A percentile compares a stretch with the other conserved stretches of the same genome.
Evolutionary conservation across 2,888 invertebrate species (phyloP).

Genomic region (Cataglyphis altisquamis): DNA sequence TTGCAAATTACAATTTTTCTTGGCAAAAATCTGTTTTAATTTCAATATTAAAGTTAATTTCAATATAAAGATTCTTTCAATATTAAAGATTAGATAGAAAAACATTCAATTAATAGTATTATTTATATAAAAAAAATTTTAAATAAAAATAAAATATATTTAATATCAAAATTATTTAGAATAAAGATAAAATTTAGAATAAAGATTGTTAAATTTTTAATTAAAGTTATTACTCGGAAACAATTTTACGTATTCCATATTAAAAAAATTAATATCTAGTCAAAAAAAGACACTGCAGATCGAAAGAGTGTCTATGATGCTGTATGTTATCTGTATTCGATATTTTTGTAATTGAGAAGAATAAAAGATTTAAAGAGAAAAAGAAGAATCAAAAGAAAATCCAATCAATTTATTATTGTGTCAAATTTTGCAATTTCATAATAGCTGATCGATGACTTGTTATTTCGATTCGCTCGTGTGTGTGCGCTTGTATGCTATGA

Average conservation of each 20-base stretch:
- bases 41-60: background rate
- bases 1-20: background rate
- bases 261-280: background rate
- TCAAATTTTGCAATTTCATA: conserved; percentile 38
- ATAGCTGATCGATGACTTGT: conserved; percentile 21
- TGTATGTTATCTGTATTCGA: too few relatives aligned
- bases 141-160: background rate
- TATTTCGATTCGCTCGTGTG: conserved; percentile 16
- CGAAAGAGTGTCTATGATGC: background rate
- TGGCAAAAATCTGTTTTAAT: background rate
- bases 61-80: background rate
- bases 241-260: background rate
- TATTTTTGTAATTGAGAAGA: background rate
- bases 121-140: background rate
- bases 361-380: background rate
- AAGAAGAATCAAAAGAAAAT: background rate
- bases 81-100: background rate
- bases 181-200: background rate
- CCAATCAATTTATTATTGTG: background rate
- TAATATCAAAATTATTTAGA: background rate
- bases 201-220: background rate
- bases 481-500: conserved; percentile 4
- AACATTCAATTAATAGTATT: background rate
- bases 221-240: background rate
- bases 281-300: background rate